A percentile compares a stretch with the other conserved stretches of the same genome.
Evolutionary conservation across 2,888 invertebrate species (phyloP).

Genomic region (Trichopria drosophilae): DNA sequence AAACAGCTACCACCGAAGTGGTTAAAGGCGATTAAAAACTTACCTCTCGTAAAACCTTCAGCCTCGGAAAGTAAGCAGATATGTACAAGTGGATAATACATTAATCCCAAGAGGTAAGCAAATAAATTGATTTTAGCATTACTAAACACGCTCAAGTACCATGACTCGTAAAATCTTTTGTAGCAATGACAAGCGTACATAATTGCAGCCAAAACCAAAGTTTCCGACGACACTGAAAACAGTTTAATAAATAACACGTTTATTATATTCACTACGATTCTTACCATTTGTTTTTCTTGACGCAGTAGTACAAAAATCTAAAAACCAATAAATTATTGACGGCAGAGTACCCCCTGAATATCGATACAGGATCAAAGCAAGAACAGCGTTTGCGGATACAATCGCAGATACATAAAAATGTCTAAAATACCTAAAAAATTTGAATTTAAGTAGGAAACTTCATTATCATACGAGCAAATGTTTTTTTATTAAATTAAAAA

Average conservation of each 20-base stretch:
- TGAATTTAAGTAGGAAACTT: slow-evolving; percentile 3
- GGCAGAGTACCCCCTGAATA: slow-evolving; percentile 64
- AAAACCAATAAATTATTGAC: slow-evolving; percentile 57
- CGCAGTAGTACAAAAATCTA: slow-evolving; percentile 59
- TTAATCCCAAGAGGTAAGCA: slow-evolving; percentile 76
- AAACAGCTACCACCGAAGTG: too few species aligned
- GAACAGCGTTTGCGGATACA: slow-evolving; percentile 61
- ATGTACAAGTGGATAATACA: slow-evolving; percentile 76
- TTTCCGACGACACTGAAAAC: slow-evolving; percentile 65
- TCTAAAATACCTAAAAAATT: slow-evolving; percentile 65
- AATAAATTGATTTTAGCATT: slow-evolving; percentile 75
- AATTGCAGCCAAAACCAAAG: slow-evolving; percentile 65
- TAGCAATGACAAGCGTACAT: slow-evolving; percentile 72
- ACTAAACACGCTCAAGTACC: slow-evolving; percentile 79
- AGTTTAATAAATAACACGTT: too few species aligned
- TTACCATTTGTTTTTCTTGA: slow-evolving; percentile 60
- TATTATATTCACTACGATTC: too few species aligned
- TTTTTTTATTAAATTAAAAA: slow-evolving; percentile 8
- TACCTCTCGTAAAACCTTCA: slow-evolving; percentile 66
- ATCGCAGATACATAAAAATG: slow-evolving; percentile 80
- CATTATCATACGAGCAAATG: slow-evolving; percentile 5
- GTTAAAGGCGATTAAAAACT: too few species aligned
- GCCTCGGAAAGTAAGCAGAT: slow-evolving; percentile 72
- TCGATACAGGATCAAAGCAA: slow-evolving; percentile 60
- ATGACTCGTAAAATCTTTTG: slow-evolving; percentile 80